Conservation (phyloP, 1,140 invertebrate species). For the Fopius arisanus region DNA sequence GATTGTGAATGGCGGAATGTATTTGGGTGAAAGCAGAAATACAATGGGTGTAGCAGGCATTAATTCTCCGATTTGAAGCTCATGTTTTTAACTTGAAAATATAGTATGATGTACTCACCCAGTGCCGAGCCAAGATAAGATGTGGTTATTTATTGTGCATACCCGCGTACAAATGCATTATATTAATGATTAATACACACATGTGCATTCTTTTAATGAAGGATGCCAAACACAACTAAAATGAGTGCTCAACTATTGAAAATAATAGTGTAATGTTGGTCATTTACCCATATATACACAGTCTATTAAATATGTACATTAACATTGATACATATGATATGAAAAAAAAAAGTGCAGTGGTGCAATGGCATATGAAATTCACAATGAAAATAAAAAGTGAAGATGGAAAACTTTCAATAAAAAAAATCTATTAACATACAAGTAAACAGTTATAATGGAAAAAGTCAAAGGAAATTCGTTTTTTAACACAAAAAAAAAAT, state of each 20-base stretch:
- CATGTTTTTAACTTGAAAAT: neutral
- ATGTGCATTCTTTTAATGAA: neutral
- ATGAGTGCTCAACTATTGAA: neutral
- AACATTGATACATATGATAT: neutral
- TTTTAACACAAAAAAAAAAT: slow-evolving; percentile 25
- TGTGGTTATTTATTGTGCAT: neutral
- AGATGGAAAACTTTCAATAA: slow-evolving; percentile 48
- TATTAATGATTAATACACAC: neutral
- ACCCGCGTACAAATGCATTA: neutral
- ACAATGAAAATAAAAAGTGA: slow-evolving; percentile 53
- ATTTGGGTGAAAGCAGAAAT: neutral
- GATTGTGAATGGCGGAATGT: neutral
- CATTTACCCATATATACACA: neutral
- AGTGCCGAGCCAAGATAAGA: neutral
- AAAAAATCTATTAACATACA: slow-evolving; percentile 58
- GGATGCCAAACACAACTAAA: neutral
- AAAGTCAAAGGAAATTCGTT: slow-evolving; percentile 29
- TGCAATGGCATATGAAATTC: slow-evolving; percentile 27
- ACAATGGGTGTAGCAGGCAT: neutral
- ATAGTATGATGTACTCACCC: neutral
- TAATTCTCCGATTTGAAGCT: neutral
- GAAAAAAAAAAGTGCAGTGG: slow-evolving; percentile 5
- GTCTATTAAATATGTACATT: neutral
- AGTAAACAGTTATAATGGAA: slow-evolving; percentile 40
- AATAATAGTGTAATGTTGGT: neutral